Evolutionary conservation across 2,113 vertebrate species (phyloP).

Genomic region (Alethe diademata): DNA sequence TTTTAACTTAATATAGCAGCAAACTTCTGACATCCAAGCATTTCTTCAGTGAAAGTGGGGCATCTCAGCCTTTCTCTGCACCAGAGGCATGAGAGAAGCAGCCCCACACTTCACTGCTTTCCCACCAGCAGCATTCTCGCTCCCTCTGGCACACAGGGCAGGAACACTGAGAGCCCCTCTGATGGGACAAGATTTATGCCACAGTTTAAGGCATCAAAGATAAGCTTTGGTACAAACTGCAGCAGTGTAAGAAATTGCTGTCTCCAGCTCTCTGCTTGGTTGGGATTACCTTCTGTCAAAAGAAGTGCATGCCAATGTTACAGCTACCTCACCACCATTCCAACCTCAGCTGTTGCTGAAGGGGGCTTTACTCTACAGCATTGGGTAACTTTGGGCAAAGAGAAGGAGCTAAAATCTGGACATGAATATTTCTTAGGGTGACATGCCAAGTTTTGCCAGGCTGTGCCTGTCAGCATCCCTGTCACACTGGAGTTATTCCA

Average conservation of each 20-base stretch:
- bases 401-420: neutral
- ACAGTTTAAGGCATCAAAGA: neutral
- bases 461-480: neutral
- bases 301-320: neutral
- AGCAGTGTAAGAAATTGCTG: neutral
- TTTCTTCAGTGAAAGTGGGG: neutral
- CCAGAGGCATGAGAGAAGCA: fast-evolving
- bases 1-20: neutral
- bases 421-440: neutral
- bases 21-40: neutral
- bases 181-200: neutral
- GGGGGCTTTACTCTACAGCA: neutral
- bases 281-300: neutral
- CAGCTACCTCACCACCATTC: neutral
- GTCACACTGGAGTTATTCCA: neutral
- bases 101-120: neutral
- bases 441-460: neutral
- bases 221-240: neutral
- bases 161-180: neutral
- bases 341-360: neutral
- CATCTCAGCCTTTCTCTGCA: neutral
- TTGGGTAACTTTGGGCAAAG: fast-evolving
- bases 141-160: neutral
- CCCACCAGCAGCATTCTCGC: neutral
- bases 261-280: neutral